Evolutionary conservation across 1,140 invertebrate genomes (phyloP).

Genomic region (Drosophila novamexicana): DNA sequence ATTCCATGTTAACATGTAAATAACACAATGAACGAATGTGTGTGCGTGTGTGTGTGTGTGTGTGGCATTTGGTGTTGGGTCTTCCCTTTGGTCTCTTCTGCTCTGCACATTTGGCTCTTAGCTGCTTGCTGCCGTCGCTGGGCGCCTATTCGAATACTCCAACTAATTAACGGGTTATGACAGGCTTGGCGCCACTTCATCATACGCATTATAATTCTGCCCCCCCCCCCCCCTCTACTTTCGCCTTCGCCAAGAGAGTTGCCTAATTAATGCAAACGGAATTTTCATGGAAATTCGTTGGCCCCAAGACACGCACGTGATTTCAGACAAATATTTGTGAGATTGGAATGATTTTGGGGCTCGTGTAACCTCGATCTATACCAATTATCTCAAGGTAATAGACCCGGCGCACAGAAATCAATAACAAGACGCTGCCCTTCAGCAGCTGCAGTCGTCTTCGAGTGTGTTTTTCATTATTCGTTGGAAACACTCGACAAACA

Average conservation of each 20-base stretch:
- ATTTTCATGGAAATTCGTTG: slow-evolving; percentile 27
- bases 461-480: slow-evolving; percentile 22
- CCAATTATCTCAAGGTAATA: slow-evolving; percentile 83
- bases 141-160: slow-evolving; percentile 81
- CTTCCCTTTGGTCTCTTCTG: slow-evolving; percentile 29
- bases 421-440: slow-evolving; percentile 58
- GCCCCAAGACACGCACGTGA: slow-evolving; percentile 5
- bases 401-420: slow-evolving; percentile 64
- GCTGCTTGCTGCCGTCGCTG: slow-evolving; percentile 46
- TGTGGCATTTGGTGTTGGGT: slow-evolving; percentile 22
- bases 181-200: slow-evolving; percentile 75
- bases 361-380: slow-evolving; percentile 79
- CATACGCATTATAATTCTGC: slow-evolving; percentile 36
- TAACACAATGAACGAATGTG: slow-evolving; percentile 4
- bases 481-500: slow-evolving; percentile 16
- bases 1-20: slow-evolving; percentile 50
- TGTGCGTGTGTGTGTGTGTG: slow-evolving; percentile 8
- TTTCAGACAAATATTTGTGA: not conserved
- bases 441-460: slow-evolving; percentile 12
- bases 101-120: not conserved
- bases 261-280: slow-evolving; percentile 40
- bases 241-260: slow-evolving; percentile 3
- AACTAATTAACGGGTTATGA: slow-evolving; percentile 84
- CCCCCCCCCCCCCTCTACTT: no score
- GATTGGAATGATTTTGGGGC: slow-evolving; percentile 21